Evolutionary conservation across 2,888 invertebrate genomes (phyloP).

Genomic region (Theretra japonica): DNA sequence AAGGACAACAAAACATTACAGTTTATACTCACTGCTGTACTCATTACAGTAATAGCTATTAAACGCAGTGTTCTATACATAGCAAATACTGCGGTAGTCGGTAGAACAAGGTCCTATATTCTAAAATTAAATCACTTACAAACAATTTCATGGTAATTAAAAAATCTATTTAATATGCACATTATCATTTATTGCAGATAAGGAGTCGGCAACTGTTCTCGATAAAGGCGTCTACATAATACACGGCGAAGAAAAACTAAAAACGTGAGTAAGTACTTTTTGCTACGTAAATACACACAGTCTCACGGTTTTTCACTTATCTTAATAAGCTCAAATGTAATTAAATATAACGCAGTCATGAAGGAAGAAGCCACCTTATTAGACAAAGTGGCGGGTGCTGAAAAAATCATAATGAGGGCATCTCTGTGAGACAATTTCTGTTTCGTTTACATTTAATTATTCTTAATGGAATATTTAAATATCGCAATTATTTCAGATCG

Average conservation of each 20-base stretch:
- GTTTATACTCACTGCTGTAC: too few relatives aligned
- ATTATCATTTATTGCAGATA: slow-evolving; percentile 57
- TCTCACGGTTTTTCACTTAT: slow-evolving; percentile 38
- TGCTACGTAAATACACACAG: slow-evolving; percentile 34
- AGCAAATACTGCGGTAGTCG: not conserved
- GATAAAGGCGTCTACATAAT: slow-evolving; percentile 63
- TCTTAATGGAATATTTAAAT: slow-evolving; percentile 17
- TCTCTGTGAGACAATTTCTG: slow-evolving; percentile 47
- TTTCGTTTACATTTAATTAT: not conserved
- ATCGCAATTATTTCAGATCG: slow-evolving; percentile 42
- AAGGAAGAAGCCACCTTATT: slow-evolving; percentile 68
- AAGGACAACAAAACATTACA: too few relatives aligned
- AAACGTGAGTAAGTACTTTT: slow-evolving; percentile 70
- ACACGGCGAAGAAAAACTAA: slow-evolving; percentile 57
- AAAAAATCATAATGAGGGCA: slow-evolving; percentile 50
- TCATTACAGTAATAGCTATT: not conserved
- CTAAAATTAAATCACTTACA: not conserved
- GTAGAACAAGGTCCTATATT: not conserved
- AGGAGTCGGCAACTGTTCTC: slow-evolving; percentile 53
- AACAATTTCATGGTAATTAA: slow-evolving; percentile 6
- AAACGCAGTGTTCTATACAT: not conserved
- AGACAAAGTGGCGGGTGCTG: slow-evolving; percentile 49
- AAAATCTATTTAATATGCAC: slow-evolving; percentile 3
- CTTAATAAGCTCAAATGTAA: slow-evolving; percentile 41
- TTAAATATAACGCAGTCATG: slow-evolving; percentile 56